Base-by-base conservation (phyloP, 2,888 invertebrate genomes). In the Trachelus troglodyta region DNA sequence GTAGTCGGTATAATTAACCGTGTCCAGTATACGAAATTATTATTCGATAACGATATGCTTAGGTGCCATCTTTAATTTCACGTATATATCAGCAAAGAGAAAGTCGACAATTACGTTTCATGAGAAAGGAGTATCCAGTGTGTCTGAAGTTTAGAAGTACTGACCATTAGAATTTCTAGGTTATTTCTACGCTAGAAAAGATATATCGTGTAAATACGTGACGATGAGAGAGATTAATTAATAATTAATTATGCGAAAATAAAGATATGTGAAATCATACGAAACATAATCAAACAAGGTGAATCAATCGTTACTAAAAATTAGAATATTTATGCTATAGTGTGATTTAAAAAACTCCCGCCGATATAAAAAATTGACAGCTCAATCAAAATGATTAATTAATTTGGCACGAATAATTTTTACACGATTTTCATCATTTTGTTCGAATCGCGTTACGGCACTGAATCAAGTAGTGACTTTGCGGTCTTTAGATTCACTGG, bases 1-100 rank as follows among this genome's bases (percentile, higher is more conserved):
- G 71, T 78, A 68, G 30, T 75, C 78, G 73, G 79, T 68, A 80
- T 77, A 74, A 83, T 83, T 81, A 80, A 80, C 73, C 73, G 78
- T 71, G 69, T 71, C 79, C 75, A 9, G 23, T 56, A 56, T 56
- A 56, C 9, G 23, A 56, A 23, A 56, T 56, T 23, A 56, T 56
- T 23, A 23, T 23, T 23, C 56, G 56, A 23, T 56, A 56, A 56
- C 9, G 56, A 56, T 56, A 23, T 56, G 56, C 2, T 2, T 56
- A 9, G 56, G 56, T 9, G 23, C 6, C 56, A 9, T 56, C 56
- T 23, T 23, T 23, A 56, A 56, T 56, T 23, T 56, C 56, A 9
- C 0, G 23, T 23, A 15, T 56, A 56, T 56, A 9, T 9, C 23
- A 9, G 23, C 23, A 23, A 56, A 9, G 56, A 56, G 56, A 56